These are phyloP conservation scores for Bolborhynchus lineola DNA, from an alignment of 2,113 vertebrate genomes.

Conservation along the genomic window DNA sequence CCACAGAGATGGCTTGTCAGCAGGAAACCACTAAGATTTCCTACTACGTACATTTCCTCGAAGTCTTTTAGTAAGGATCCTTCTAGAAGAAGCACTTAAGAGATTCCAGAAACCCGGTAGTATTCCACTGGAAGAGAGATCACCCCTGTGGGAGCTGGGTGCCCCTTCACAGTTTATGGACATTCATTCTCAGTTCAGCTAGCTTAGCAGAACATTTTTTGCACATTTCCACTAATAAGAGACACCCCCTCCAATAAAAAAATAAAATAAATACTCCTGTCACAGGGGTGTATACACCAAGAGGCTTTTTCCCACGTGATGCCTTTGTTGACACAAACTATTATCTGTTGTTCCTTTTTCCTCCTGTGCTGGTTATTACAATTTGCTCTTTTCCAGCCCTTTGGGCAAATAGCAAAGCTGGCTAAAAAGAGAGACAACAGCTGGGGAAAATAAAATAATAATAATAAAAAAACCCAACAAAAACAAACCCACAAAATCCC, in stretches of 20 bases:
- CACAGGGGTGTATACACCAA: background rate
- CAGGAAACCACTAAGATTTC: background rate
- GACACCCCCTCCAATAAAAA: background rate
- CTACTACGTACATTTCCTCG: background rate
- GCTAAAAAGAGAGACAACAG: background rate
- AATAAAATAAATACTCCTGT: background rate
- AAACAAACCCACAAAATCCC: background rate
- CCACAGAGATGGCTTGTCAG: too few relatives aligned
- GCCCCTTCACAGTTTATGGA: background rate
- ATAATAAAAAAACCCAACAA: too few relatives aligned
- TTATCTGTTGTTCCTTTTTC: background rate
- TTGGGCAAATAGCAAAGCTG: background rate
- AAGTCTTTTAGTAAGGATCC: background rate
- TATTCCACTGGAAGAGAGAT: fast-evolving
- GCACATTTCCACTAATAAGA: background rate
- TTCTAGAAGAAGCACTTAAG: fast-evolving
- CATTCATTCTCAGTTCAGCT: background rate
- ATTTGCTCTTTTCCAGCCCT: background rate
- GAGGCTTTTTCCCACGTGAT: background rate
- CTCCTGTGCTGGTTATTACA: background rate
- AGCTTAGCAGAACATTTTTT: background rate
- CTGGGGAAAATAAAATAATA: background rate
- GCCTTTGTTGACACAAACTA: background rate
- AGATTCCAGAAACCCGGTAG: background rate
- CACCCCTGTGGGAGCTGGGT: fast-evolving